Evolutionary conservation across 2,797 vertebrate species (phyloP), one percentile per base, ranked within the genome.

Genomic region (Tachyglossus aculeatus): DNA sequence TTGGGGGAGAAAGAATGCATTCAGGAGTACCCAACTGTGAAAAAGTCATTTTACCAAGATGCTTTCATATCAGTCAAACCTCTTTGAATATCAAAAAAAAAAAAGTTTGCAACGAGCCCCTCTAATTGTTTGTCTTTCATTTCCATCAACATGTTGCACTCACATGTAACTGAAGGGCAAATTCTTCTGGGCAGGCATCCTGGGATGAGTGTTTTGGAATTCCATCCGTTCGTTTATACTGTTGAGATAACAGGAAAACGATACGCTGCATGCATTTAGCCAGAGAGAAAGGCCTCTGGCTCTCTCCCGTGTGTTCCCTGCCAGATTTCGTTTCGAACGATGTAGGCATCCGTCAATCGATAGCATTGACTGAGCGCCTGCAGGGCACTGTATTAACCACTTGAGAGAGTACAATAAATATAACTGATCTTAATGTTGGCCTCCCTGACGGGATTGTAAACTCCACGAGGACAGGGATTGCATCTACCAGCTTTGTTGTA

Each of bases 191-290:
- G 74, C 76, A 84, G 75, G 81, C 60, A 71, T 84, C 78, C 54
- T 78, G 82, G 82, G 79, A 66, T 69, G 71, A 84, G 71, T 87
- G 75, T 76, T 86, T 81, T 77, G 77, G 77, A 87, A 72, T 3
- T 22, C 38, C 82, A 43, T 67, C 68, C 77, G 69, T 58, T 65
- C 74, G 58, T 60, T 82, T 67, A 37, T 77, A 61, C 75, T 37
- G 76, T 67, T 66, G 67, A 68, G 63, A 7, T 55, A 77, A 66
- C 62, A 68, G 59, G 55, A 45, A 64, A 81, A 78, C 71, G 79
- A 86, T 59, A 66, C 51, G 76, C 77, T 40, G 55, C 36, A 70
- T 33, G 3, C 53, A 25, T 36, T 36, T 22, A 29, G 22, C 11
- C 9, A 21, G 45, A 56, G 45, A 22, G 6, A 32, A 19, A 36